Evolutionary conservation across 2,888 invertebrate genomes (phyloP).

Genomic region (Acanthosepion pharaonis): DNA sequence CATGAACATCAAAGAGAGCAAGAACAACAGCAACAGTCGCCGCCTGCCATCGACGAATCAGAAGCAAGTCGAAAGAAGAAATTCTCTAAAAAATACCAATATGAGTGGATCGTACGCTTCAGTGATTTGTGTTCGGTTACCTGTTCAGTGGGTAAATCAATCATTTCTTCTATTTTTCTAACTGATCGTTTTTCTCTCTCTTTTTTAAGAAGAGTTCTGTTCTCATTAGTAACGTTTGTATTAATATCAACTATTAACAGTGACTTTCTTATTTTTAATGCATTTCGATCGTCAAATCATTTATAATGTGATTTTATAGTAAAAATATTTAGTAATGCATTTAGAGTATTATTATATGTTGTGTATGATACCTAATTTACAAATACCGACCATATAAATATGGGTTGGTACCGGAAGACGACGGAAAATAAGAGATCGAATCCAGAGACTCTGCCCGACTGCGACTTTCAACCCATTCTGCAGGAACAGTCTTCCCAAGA

Average conservation of each 20-base stretch:
- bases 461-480: too few relatives aligned
- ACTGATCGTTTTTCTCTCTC: background rate
- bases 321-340: too few relatives aligned
- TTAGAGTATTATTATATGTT: too few relatives aligned
- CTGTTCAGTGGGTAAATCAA: conserved; percentile 90
- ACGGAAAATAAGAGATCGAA: too few relatives aligned
- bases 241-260: background rate
- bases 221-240: background rate
- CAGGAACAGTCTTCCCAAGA: too few relatives aligned
- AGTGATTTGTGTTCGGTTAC: conserved; percentile 83
- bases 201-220: conserved; percentile 78
- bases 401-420: too few relatives aligned
- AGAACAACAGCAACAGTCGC: conserved; percentile 24
- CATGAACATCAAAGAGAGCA: background rate
- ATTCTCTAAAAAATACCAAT: background rate
- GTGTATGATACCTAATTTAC: too few relatives aligned
- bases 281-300: background rate
- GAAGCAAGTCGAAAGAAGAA: background rate
- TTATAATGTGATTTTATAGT: background rate
- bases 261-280: background rate
- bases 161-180: conserved; percentile 47
- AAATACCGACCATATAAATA: too few relatives aligned
- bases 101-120: background rate
- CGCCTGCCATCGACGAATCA: background rate
- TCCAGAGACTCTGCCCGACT: too few relatives aligned